Conservation (phyloP, 2,888 invertebrate species). For the Heterodera filipjevi region DNA sequence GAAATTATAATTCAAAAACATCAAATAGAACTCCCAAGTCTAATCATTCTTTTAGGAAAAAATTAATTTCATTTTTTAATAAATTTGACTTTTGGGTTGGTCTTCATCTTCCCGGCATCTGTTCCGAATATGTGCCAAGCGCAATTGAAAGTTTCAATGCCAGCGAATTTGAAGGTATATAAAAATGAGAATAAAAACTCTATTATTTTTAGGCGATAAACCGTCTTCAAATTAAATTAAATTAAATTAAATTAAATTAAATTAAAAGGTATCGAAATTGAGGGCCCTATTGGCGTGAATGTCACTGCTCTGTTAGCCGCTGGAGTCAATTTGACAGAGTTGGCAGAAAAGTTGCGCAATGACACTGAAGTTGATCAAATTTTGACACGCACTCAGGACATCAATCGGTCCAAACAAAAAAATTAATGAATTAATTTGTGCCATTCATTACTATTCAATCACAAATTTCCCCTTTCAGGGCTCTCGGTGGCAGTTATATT, state of each 20-base stretch:
- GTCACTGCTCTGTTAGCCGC: conserved; percentile 54
- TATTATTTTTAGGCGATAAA: neutral
- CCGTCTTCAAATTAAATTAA: too few relatives aligned
- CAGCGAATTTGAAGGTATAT: conserved; percentile 57
- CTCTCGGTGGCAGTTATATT: conserved; percentile 48
- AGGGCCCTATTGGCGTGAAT: conserved; percentile 64
- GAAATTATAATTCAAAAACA: too few relatives aligned
- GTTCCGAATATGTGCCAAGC: conserved; percentile 46
- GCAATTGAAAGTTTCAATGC: conserved; percentile 59
- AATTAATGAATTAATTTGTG: too few relatives aligned
- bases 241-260: neutral
- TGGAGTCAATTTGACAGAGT: conserved; percentile 60
- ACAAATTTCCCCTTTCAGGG: conserved; percentile 25
- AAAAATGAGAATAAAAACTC: too few relatives aligned
- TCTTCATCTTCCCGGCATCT: conserved; percentile 58
- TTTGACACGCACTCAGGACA: conserved; percentile 54
- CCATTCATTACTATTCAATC: neutral
- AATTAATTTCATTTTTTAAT: neutral
- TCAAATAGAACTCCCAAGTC: too few relatives aligned
- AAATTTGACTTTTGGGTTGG: conserved; percentile 39
- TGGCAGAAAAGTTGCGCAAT: conserved; percentile 64
- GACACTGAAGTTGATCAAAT: conserved; percentile 64
- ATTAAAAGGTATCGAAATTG: conserved; percentile 60
- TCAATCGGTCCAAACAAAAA: conserved; percentile 43
- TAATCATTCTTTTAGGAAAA: too few relatives aligned